A percentile compares a stretch with the other conserved stretches of the same genome.
phyloP scores from a whole-genome alignment of 1,140 invertebrate species.

The Augochlora pura region DNA sequence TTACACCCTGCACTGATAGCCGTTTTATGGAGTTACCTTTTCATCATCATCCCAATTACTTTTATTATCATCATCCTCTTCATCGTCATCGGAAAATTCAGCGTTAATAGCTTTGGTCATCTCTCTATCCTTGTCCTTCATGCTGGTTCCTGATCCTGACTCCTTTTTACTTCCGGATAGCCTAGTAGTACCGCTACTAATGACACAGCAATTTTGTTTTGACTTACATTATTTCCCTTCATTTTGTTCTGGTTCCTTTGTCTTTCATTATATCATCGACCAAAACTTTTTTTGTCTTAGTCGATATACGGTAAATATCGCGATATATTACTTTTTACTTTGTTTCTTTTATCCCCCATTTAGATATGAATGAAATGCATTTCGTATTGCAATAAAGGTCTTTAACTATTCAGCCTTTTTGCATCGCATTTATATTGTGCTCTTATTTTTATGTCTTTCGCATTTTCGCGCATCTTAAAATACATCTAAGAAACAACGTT shows the following conservation, averaged over 20 bases:
- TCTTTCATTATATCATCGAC: constrained; percentile 66
- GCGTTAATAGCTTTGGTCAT: constrained; percentile 79
- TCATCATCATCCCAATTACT: constrained; percentile 76
- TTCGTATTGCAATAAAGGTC: constrained; percentile 62
- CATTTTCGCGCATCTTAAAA: constrained; percentile 60
- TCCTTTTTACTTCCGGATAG: constrained; percentile 80
- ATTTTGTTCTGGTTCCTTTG: constrained; percentile 64
- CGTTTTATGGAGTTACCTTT: constrained; percentile 69
- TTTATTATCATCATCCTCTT: constrained; percentile 75
- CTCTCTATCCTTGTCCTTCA: constrained; percentile 79
- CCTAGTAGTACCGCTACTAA: constrained; percentile 78
- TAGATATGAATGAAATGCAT: constrained; percentile 58
- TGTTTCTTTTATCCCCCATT: constrained; percentile 61
- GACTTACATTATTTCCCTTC: constrained; percentile 74
- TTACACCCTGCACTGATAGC: background rate
- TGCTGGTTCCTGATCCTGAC: constrained; percentile 72
- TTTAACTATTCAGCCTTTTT: constrained; percentile 61
- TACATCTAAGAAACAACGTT: constrained; percentile 56
- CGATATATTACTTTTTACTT: constrained; percentile 54
- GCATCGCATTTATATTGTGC: constrained; percentile 53
- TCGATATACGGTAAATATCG: constrained; percentile 67
- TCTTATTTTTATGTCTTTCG: constrained; percentile 34
- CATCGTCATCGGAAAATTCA: constrained; percentile 78
- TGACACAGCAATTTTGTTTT: constrained; percentile 77
- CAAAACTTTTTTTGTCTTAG: constrained; percentile 68